phyloP scores from a whole-genome alignment of 1,140 invertebrate species.

The Cydia fagiglandana region DNA sequence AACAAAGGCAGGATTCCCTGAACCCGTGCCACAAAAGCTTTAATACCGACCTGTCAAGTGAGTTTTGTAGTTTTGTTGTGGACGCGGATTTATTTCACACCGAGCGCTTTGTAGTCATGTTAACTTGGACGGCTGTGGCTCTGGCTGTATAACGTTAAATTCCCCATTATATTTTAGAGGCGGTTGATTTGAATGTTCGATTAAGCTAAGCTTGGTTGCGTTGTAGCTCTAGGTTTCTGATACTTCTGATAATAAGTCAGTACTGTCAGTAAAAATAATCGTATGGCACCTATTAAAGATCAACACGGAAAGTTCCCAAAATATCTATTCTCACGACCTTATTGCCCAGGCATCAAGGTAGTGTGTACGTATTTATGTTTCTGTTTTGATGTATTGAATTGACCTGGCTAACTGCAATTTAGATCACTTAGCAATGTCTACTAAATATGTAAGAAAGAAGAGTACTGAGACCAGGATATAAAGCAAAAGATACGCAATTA shows the following conservation, averaged over 20 bases:
- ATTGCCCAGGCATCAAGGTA: too few relatives aligned
- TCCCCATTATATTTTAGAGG: neutral
- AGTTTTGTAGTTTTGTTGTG: constrained; percentile 41
- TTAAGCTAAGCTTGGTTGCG: constrained; percentile 35
- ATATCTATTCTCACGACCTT: too few relatives aligned
- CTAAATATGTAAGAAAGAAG: too few relatives aligned
- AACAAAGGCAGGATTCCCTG: constrained; percentile 49
- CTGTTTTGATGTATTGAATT: too few relatives aligned
- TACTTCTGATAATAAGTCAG: neutral
- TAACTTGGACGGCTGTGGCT: neutral
- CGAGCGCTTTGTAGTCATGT: constrained; percentile 29
- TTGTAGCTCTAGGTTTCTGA: constrained; percentile 37
- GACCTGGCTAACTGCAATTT: too few relatives aligned
- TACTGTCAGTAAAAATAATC: neutral
- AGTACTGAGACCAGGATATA: too few relatives aligned
- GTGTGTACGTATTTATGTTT: too few relatives aligned
- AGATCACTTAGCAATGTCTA: too few relatives aligned
- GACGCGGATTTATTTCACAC: constrained; percentile 47
- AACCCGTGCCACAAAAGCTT: constrained; percentile 42
- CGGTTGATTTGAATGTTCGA: neutral
- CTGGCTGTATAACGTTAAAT: neutral
- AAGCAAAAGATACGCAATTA: too few relatives aligned
- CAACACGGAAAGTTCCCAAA: too few relatives aligned
- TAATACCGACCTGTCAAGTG: constrained; percentile 48
- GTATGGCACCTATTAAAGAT: neutral